Evolutionary conservation across 2,888 invertebrate species (phyloP).

Genomic region (Volucella zonaria): DNA sequence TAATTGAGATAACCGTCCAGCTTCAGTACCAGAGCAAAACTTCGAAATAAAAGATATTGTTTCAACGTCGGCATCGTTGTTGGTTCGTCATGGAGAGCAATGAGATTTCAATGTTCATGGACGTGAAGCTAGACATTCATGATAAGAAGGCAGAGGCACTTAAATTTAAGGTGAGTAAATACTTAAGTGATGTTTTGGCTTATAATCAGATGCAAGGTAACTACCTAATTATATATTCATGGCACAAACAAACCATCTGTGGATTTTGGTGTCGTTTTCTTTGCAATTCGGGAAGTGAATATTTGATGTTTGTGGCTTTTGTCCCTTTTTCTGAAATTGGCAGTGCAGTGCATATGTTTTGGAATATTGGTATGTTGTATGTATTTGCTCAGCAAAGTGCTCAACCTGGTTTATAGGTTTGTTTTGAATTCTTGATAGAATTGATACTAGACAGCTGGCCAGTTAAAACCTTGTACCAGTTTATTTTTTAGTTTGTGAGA

Average conservation of each 20-base stretch:
- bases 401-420: too few relatives aligned
- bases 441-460: too few relatives aligned
- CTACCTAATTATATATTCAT: slow-evolving; percentile 44
- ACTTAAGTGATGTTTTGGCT: neutral
- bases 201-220: slow-evolving; percentile 1
- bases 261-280: slow-evolving; percentile 32
- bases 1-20: slow-evolving; percentile 17
- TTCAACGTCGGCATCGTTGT: neutral
- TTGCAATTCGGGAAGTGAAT: neutral
- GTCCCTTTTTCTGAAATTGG: neutral
- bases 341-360: too few relatives aligned
- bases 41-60: neutral
- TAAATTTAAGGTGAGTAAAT: slow-evolving; percentile 77
- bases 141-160: slow-evolving; percentile 80
- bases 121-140: slow-evolving; percentile 81
- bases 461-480: too few relatives aligned
- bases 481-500: too few relatives aligned
- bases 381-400: too few relatives aligned
- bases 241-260: slow-evolving; percentile 45
- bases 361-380: too few relatives aligned
- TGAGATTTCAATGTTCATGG: slow-evolving; percentile 81
- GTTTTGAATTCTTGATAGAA: too few relatives aligned
- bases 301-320: neutral
- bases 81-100: slow-evolving; percentile 79
- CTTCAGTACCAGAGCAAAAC: neutral